A percentile compares a stretch with the other conserved stretches of the same genome.
Conservation (phyloP, 64 coral and sea anemone species). For the Anthopleura sola region DNA sequence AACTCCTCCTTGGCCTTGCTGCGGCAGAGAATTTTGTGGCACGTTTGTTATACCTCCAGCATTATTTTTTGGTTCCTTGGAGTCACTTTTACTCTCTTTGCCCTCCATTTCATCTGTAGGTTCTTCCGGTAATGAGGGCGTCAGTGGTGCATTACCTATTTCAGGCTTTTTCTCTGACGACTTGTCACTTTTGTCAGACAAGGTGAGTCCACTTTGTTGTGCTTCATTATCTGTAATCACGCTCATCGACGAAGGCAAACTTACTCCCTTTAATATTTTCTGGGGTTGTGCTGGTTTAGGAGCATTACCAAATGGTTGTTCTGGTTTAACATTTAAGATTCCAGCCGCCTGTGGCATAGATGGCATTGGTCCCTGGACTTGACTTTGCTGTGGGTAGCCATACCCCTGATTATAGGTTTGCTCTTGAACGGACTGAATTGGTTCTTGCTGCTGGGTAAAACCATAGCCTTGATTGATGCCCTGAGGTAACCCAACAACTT, state of each 20-base stretch:
- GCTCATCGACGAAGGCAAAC: neutral
- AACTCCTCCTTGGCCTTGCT: neutral
- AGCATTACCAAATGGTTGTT: neutral
- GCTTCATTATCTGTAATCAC: neutral
- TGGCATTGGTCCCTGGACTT: neutral
- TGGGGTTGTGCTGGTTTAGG: neutral
- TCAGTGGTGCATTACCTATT: neutral
- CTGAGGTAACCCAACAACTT: neutral
- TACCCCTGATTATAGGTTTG: neutral
- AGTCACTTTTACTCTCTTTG: neutral
- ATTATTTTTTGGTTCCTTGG: neutral
- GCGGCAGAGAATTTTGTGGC: neutral
- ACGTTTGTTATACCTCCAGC: neutral
- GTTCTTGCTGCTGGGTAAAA: neutral
- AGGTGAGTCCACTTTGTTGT: neutral
- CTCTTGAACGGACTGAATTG: neutral
- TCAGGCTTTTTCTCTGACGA: neutral
- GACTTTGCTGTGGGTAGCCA: neutral
- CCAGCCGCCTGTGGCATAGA: neutral
- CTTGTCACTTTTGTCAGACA: neutral
- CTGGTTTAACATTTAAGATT: neutral
- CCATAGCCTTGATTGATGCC: neutral
- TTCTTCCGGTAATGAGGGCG: neutral
- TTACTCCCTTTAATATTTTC: neutral
- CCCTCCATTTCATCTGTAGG: neutral